A percentile compares a stretch with the other conserved stretches of the same genome.
phyloP scores from a whole-genome alignment of 2,797 vertebrate genomes.

The Zenarchopterus dispar region DNA sequence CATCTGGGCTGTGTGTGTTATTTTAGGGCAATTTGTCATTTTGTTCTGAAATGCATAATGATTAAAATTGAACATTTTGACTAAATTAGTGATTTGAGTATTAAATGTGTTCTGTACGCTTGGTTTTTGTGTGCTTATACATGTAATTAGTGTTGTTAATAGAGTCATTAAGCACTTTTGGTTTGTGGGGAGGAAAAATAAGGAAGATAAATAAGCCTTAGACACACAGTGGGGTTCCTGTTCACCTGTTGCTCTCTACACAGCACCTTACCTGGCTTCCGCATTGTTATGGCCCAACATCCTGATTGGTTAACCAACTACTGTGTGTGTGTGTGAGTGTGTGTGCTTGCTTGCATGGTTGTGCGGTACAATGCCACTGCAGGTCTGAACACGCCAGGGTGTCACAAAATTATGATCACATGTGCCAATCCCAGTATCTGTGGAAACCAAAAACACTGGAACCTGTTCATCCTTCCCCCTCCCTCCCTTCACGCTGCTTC shows the following conservation, averaged over 20 bases:
- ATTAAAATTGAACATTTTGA: no score
- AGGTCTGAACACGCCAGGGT: slow-evolving; percentile 91
- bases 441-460: slow-evolving; percentile 99
- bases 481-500: slow-evolving; percentile 32
- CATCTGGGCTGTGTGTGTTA: no score
- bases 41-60: no score
- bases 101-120: no score
- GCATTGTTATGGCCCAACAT: slow-evolving; percentile 31
- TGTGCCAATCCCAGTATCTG: slow-evolving; percentile 95
- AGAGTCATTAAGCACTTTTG: no score
- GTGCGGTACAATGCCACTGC: slow-evolving; percentile 85
- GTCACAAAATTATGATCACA: slow-evolving; percentile 84
- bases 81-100: no score
- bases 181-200: neutral
- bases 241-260: slow-evolving; percentile 69
- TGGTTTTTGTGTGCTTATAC: no score
- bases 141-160: no score
- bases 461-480: slow-evolving; percentile 87
- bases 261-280: slow-evolving; percentile 47
- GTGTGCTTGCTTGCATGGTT: slow-evolving; percentile 66
- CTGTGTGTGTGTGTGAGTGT: slow-evolving; percentile 10
- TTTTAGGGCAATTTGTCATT: no score
- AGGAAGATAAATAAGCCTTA: slow-evolving; percentile 43
- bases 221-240: slow-evolving; percentile 49
- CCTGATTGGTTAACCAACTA: slow-evolving; percentile 57